These are phyloP conservation scores for Corvus cornix DNA, from an alignment of 2,113 vertebrate species.

Conservation along the genomic window DNA sequence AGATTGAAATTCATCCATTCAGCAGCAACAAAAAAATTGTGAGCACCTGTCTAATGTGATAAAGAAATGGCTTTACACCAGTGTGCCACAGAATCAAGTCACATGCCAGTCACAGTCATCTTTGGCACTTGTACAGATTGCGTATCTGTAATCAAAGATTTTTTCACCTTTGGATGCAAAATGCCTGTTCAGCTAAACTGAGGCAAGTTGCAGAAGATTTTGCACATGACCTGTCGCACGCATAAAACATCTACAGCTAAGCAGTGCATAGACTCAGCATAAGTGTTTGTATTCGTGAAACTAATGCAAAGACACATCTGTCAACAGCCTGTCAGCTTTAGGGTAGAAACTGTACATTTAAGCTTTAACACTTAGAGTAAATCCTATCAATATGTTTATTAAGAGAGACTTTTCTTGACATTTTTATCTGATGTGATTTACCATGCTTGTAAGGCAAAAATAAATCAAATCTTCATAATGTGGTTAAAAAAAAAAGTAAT, in stretches of 20 bases:
- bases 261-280: not conserved
- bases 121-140: not conserved
- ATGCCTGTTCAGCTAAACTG: not conserved
- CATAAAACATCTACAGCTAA: not conserved
- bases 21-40: not conserved
- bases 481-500: not conserved
- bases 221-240: not conserved
- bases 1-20: not conserved
- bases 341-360: not conserved
- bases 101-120: not conserved
- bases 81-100: not conserved
- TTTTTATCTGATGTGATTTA: not conserved
- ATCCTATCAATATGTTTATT: constrained; percentile 1
- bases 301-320: constrained; percentile 17
- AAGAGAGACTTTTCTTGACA: not conserved
- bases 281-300: not conserved
- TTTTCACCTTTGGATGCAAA: not conserved
- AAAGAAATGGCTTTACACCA: not conserved
- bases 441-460: not conserved
- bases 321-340: constrained; percentile 20
- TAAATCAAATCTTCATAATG: not conserved
- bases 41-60: not conserved
- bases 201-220: not conserved
- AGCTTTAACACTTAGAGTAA: not conserved
- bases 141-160: not conserved